Evolutionary conservation across 1,140 invertebrate genomes (phyloP).

Genomic region (Drosophila auraria): DNA sequence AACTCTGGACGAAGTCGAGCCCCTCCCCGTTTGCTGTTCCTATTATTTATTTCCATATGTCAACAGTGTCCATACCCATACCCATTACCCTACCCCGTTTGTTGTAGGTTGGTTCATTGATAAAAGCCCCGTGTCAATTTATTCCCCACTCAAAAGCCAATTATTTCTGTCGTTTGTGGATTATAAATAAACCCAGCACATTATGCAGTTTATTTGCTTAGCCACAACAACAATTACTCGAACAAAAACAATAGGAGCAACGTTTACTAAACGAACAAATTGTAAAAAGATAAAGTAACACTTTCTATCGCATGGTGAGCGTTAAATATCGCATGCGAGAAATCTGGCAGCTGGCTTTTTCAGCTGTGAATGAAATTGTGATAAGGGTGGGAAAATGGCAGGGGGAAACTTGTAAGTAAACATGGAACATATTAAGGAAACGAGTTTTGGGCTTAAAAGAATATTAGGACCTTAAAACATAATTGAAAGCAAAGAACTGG

Average conservation of each 20-base stretch:
- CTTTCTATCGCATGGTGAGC: conserved; percentile 3
- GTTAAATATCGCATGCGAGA: conserved; percentile 34
- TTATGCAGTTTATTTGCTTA: conserved; percentile 35
- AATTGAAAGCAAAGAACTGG: too few relatives aligned
- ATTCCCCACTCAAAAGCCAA: conserved; percentile 37
- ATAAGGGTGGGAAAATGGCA: conserved; percentile 4
- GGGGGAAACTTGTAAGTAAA: background rate
- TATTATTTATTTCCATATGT: conserved; percentile 14
- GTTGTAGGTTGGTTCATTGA: conserved; percentile 55
- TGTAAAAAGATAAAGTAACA: conserved; percentile 20
- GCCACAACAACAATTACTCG: background rate
- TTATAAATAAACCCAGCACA: conserved; percentile 57
- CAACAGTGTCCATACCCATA: background rate
- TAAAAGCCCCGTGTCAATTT: conserved; percentile 55
- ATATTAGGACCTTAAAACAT: background rate
- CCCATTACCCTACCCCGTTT: background rate
- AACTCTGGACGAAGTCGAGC: conserved; percentile 26
- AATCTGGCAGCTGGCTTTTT: background rate
- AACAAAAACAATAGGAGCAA: conserved; percentile 30
- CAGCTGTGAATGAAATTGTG: conserved; percentile 5
- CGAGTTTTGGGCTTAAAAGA: too few relatives aligned
- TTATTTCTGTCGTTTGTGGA: conserved; percentile 48
- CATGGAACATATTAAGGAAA: background rate
- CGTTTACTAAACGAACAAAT: conserved; percentile 9
- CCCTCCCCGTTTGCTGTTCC: conserved; percentile 26